Evolutionary conservation across 2,888 invertebrate species (phyloP).

Genomic region (Urechis unicinctus): DNA sequence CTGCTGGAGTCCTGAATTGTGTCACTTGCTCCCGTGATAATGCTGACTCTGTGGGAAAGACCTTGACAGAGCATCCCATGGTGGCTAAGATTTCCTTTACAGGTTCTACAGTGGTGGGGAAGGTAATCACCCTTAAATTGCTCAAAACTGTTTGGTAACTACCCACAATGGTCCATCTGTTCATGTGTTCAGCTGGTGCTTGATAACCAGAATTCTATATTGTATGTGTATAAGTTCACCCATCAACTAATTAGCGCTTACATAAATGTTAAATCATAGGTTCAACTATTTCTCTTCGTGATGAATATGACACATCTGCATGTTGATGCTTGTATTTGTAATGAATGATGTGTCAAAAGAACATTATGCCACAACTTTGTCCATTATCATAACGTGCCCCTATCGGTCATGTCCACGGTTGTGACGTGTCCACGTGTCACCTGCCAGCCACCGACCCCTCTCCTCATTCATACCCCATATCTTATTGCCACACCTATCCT

Average conservation of each 20-base stretch:
- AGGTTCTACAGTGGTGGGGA: conserved; percentile 83
- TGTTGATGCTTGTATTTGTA: background rate
- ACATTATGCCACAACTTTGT: too few species aligned
- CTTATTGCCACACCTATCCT: too few species aligned
- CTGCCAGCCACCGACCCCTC: too few species aligned
- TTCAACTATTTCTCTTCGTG: background rate
- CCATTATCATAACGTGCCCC: too few species aligned
- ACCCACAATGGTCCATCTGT: too few species aligned
- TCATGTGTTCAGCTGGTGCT: too few species aligned
- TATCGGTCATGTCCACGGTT: too few species aligned
- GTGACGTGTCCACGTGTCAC: too few species aligned
- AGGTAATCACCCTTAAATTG: conserved; percentile 55
- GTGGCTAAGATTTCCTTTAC: conserved; percentile 92
- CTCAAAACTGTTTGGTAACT: too few species aligned
- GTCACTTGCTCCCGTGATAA: conserved; percentile 70
- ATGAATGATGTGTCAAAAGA: too few species aligned
- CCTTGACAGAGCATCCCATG: conserved; percentile 74
- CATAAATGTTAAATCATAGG: background rate
- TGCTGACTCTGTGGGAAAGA: conserved; percentile 73
- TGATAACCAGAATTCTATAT: background rate
- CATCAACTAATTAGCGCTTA: background rate
- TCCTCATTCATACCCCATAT: too few species aligned
- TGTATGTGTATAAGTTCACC: background rate
- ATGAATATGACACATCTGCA: background rate
- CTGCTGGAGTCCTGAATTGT: conserved; percentile 84